Evolutionary conservation across 2,113 vertebrate genomes (phyloP).

Genomic region (Pangasianodon hypophthalmus): DNA sequence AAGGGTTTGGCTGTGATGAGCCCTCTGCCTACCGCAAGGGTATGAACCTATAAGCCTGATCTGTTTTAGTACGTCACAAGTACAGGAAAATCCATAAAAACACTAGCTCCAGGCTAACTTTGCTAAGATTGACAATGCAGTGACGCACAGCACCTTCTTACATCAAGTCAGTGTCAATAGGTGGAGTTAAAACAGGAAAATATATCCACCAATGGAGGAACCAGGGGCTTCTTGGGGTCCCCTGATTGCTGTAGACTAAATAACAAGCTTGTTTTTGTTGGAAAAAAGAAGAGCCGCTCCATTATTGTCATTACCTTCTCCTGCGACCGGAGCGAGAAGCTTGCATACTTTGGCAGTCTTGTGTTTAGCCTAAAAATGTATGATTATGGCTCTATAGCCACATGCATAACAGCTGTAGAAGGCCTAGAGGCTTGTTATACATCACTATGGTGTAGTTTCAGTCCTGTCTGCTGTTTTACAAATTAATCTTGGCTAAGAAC

Average conservation of each 20-base stretch:
- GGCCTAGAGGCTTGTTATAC: conserved; percentile 31
- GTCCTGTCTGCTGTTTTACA: neutral
- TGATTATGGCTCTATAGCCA: conserved; percentile 1
- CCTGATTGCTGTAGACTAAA: neutral
- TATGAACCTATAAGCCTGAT: neutral
- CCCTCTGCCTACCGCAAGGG: neutral
- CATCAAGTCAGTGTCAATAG: neutral
- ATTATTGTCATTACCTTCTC: neutral
- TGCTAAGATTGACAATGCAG: neutral
- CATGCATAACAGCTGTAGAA: conserved; percentile 16
- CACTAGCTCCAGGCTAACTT: neutral
- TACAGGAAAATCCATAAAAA: neutral
- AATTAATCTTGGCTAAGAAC: neutral
- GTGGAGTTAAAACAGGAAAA: neutral
- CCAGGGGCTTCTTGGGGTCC: neutral
- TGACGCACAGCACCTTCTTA: neutral
- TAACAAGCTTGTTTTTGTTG: neutral
- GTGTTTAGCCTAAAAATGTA: neutral
- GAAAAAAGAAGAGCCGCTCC: neutral
- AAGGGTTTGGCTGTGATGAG: neutral
- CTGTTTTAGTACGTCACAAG: conserved; percentile 14
- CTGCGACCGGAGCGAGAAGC: neutral
- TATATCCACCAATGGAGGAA: neutral
- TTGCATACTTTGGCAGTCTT: neutral
- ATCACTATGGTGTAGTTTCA: neutral